These are phyloP conservation scores for Cheilosia scutellata DNA, from an alignment of 2,888 invertebrate species.

Conservation along the genomic window DNA sequence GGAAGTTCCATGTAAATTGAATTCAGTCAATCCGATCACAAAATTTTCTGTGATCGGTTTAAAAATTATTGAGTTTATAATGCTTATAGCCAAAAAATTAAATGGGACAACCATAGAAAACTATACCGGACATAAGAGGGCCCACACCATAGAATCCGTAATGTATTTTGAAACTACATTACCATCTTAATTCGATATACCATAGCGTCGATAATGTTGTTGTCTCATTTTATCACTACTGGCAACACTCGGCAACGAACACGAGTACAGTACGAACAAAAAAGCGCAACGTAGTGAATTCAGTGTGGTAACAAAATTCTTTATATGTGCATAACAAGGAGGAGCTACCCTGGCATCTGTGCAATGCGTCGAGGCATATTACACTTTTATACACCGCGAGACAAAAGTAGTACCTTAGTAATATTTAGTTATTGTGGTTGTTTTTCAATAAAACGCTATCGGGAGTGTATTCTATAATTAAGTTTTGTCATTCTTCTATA, in stretches of 20 bases:
- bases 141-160: too few relatives aligned
- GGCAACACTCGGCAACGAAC: slow-evolving; percentile 14
- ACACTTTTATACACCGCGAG: slow-evolving; percentile 67
- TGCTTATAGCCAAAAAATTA: too few relatives aligned
- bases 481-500: neutral
- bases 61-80: too few relatives aligned
- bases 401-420: slow-evolving; percentile 71
- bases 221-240: neutral
- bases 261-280: slow-evolving; percentile 34
- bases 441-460: slow-evolving; percentile 11
- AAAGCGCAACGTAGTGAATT: slow-evolving; percentile 23
- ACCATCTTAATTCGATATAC: too few relatives aligned
- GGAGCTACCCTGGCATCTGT: slow-evolving; percentile 57
- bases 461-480: slow-evolving; percentile 4
- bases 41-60: too few relatives aligned
- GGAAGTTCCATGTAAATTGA: too few relatives aligned
- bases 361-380: slow-evolving; percentile 71
- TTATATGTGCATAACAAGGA: slow-evolving; percentile 51
- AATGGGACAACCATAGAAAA: too few relatives aligned
- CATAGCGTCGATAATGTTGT: too few relatives aligned
- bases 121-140: too few relatives aligned
- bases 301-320: slow-evolving; percentile 53
- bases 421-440: slow-evolving; percentile 28
- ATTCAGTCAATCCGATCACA: too few relatives aligned
- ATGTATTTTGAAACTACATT: too few relatives aligned